These are phyloP conservation scores for Germaria angustata DNA, from an alignment of 2,888 invertebrate species.

Conservation along the genomic window DNA sequence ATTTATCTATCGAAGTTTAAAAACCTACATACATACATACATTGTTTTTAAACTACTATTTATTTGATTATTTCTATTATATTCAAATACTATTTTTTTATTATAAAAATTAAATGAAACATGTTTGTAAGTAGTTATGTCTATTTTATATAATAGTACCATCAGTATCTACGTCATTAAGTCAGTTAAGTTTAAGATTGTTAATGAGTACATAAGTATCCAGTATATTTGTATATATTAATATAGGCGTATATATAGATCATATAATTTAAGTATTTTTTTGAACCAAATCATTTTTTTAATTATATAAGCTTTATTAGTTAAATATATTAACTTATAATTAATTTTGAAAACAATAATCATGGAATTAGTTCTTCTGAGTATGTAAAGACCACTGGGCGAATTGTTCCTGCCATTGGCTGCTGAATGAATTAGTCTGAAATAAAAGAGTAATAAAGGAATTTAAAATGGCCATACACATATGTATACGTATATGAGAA, in stretches of 20 bases:
- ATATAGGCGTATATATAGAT: constrained; percentile 21
- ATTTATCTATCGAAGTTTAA: constrained; percentile 15
- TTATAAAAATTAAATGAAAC: constrained; percentile 18
- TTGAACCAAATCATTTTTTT: constrained; percentile 50
- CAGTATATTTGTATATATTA: background rate
- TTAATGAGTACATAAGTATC: constrained; percentile 28
- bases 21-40: background rate
- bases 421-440: constrained; percentile 78
- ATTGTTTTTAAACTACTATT: background rate
- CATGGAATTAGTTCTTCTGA: constrained; percentile 75
- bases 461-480: background rate
- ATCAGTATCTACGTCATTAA: background rate
- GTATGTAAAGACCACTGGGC: constrained; percentile 80
- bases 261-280: constrained; percentile 39
- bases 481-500: background rate
- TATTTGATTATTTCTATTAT: constrained; percentile 16
- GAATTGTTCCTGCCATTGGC: constrained; percentile 80
- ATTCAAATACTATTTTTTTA: constrained; percentile 19
- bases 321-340: constrained; percentile 5
- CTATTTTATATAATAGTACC: background rate
- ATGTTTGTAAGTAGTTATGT: background rate
- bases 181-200: constrained; percentile 8
- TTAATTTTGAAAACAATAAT: constrained; percentile 26
- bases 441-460: constrained; percentile 54
- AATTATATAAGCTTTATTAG: constrained; percentile 12